Base-by-base conservation (phyloP, 1,140 invertebrate genomes). In the Lepidurus apus region DNA sequence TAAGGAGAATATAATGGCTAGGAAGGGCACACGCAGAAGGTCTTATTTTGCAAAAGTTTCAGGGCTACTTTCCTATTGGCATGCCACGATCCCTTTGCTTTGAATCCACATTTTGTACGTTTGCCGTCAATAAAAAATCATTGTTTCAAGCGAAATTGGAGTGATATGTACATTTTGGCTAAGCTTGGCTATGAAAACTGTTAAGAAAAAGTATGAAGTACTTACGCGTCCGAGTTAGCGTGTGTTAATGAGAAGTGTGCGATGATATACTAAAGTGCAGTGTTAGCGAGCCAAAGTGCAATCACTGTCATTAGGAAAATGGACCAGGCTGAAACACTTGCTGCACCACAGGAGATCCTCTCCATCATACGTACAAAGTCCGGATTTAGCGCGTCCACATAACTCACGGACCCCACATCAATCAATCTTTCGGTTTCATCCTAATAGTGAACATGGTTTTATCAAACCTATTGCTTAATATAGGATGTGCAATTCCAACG, bases 311-410 rank as follows among this genome's bases (percentile, higher is more conserved):
- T 13, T 8, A 75, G 5, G 34, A 79, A 44, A n/a, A 42, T 74
- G 43, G 74, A 74, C 44, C 21, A 45, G 8, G 44, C 45, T n/a
- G 74, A 74, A 11, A 79, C 17, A 24, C 11, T 43, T 7, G 42
- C 78, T 4, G 78, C 65, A 7, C 78, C 78, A 26, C 78, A 79
- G 34, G 78, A 75, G 21, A 74, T 44, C 9, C 75, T 21, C 21
- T 79, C 78, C 78, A 79, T 79, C 78, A 79, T 79, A 9, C 78
- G 74, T 43, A 79, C 78, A 45, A 79, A 79, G 75, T 79, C 78
- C 13, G n/a, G 44, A 45, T 74, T 47, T 8, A 79, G 43, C n/a
- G 65, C 78, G 43, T 79, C 65, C 26, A 74, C 75, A 74, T 79
- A 79, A 26, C 75, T 45, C n/a, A 79, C 78, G 8, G 73, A 74